Evolutionary conservation across 2,797 vertebrate genomes (phyloP).

Genomic region (Huso huso): DNA sequence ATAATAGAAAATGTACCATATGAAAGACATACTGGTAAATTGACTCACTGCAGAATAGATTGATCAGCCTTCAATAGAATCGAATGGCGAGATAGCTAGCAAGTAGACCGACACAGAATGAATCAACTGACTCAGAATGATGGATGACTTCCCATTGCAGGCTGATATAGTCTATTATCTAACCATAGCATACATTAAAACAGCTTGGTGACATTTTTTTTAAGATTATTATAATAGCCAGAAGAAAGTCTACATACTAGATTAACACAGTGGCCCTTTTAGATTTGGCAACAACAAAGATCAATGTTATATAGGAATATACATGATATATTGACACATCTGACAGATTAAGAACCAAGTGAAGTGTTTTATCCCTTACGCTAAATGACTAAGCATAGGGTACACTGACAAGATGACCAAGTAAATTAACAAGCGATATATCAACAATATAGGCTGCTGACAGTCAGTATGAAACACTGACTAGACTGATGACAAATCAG

Average conservation of each 20-base stretch:
- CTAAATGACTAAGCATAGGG: constrained; percentile 12
- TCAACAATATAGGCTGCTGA: not conserved
- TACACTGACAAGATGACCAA: not conserved
- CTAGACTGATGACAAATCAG: too few species aligned
- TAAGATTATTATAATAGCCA: not conserved
- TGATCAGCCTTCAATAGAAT: too few species aligned
- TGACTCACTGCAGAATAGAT: too few species aligned
- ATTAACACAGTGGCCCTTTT: not conserved
- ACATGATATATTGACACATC: constrained; percentile 8
- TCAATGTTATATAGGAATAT: constrained; percentile 3
- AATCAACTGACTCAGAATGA: not conserved
- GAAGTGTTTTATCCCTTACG: constrained; percentile 3
- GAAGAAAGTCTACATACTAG: not conserved
- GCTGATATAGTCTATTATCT: not conserved
- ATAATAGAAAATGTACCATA: too few species aligned
- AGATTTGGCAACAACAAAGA: not conserved
- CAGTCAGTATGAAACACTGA: not conserved
- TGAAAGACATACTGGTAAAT: too few species aligned
- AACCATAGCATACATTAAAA: not conserved
- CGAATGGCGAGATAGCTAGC: too few species aligned
- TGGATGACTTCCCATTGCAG: not conserved
- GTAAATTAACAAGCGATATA: constrained; percentile 2
- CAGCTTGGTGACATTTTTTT: not conserved
- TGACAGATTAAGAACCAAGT: not conserved
- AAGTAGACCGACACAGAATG: not conserved